Evolutionary conservation across 2,113 vertebrate genomes (phyloP), one percentile per base, ranked within the genome.

Genomic region (Cariama cristata): DNA sequence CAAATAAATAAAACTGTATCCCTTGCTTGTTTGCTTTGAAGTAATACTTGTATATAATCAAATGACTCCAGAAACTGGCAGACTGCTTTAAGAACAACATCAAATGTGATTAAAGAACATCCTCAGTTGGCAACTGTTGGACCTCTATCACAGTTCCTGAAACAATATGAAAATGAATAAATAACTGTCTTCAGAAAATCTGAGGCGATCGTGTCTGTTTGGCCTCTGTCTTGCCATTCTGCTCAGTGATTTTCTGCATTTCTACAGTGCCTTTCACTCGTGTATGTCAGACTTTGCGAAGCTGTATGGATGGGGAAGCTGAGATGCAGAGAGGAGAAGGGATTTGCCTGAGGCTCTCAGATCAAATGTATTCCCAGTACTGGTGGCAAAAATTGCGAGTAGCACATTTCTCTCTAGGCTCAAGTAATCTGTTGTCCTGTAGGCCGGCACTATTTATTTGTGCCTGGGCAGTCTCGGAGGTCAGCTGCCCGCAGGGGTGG

Each of bases 1-100:
- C 76, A 96, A 96, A 93, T 93, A 97, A 96, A 96, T 79, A 96
- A 94, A 95, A 95, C 94, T 4, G 45, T 86, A 93, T 94, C 77
- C 73, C 42, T 79, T 94, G 84, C 79, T 95, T 95, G 90, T 96
- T 97, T 73, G 85, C 93, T 97, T 95, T 96, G 96, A 94, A 96
- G 93, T 91, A 92, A 68, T 91, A 94, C 53, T 94, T 95, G 77
- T 93, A 50, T 90, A 62, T 93, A 97, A 95, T 97, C 90, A 73
- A 90, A 92, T 97, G 62, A 92, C 90, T 96, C 64, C 91, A 89
- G 87, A 91, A 96, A 92, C 92, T 96, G 92, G 81, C 96, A 95
- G 90, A 38, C 81, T 88, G 71, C 87, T 95, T 88, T 88, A 97
- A 97, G 90, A 91, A 79, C 69, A 91, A 52, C 88, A 96, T 94